phyloP scores from a whole-genome alignment of 2,888 invertebrate genomes.

The Hydrotaea cyrtoneurina region DNA sequence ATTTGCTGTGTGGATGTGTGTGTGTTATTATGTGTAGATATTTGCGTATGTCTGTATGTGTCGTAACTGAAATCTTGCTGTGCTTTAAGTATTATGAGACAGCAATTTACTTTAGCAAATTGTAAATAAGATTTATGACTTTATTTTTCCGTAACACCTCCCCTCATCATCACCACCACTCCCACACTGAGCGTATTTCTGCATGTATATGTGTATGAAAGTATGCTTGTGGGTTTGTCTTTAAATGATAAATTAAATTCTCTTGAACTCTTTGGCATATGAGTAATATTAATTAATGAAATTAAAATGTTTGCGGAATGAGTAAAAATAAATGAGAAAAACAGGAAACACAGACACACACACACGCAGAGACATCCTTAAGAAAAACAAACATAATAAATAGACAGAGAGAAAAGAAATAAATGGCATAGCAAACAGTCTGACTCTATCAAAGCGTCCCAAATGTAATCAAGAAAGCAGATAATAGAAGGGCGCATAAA shows the following conservation, averaged over 20 bases:
- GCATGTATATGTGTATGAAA: too few species aligned
- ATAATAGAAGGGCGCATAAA: background rate
- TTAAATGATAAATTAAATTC: slow-evolving; percentile 65
- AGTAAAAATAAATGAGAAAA: slow-evolving; percentile 41
- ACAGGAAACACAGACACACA: background rate
- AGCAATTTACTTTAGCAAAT: slow-evolving; percentile 66
- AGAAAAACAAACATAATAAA: background rate
- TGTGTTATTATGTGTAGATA: background rate
- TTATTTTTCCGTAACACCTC: slow-evolving; percentile 37
- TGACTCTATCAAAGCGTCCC: slow-evolving; percentile 1
- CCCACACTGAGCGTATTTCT: background rate
- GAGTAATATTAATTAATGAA: slow-evolving; percentile 67
- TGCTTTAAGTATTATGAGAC: slow-evolving; percentile 66
- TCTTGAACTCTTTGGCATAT: slow-evolving; percentile 61
- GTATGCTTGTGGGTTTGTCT: slow-evolving; percentile 50
- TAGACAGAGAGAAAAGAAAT: background rate
- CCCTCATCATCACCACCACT: background rate
- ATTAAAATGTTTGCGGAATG: slow-evolving; percentile 42
- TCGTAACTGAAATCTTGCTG: slow-evolving; percentile 52
- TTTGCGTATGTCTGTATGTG: slow-evolving; percentile 23
- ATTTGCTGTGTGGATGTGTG: too few species aligned
- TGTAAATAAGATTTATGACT: slow-evolving; percentile 67
- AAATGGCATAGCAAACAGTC: background rate
- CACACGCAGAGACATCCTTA: background rate
- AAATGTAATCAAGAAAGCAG: background rate